Evolutionary conservation across 2,888 invertebrate species (phyloP).

Genomic region (Amphimallon solstitiale): DNA sequence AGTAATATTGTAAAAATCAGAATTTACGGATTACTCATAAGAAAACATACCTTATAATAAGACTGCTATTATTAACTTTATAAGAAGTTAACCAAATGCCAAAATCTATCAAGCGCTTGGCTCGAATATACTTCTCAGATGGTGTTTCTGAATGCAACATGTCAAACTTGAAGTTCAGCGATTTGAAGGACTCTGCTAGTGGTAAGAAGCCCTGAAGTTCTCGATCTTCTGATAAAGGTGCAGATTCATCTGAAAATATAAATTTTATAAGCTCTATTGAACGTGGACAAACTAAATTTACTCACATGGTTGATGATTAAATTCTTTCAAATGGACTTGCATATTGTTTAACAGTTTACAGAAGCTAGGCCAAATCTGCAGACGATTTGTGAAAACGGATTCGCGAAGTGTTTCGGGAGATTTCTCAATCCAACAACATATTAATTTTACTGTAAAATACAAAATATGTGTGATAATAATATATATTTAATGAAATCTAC

Average conservation of each 20-base stretch:
- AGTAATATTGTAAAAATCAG: background rate
- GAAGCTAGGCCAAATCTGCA: constrained; percentile 83
- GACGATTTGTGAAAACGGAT: constrained; percentile 67
- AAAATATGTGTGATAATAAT: too few species aligned
- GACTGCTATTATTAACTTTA: constrained; percentile 55
- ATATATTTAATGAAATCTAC: too few species aligned
- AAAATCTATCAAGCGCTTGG: constrained; percentile 65
- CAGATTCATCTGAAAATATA: constrained; percentile 66
- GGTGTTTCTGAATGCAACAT: constrained; percentile 60
- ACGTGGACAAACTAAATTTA: constrained; percentile 44
- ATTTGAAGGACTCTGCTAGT: constrained; percentile 69
- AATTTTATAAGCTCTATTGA: background rate
- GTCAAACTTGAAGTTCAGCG: constrained; percentile 66
- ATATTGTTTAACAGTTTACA: constrained; percentile 79
- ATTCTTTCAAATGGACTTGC: constrained; percentile 65
- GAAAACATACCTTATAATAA: constrained; percentile 46
- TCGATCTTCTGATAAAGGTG: constrained; percentile 82
- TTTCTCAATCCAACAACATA: constrained; percentile 76
- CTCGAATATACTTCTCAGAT: constrained; percentile 64
- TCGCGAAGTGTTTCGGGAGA: constrained; percentile 67
- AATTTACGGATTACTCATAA: background rate
- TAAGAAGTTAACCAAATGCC: constrained; percentile 65
- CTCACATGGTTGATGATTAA: constrained; percentile 68
- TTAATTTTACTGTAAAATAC: constrained; percentile 73
- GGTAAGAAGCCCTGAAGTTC: constrained; percentile 84